Conservation (phyloP, 1,140 invertebrate genomes). For the Pogonomyrmex barbatus region DNA sequence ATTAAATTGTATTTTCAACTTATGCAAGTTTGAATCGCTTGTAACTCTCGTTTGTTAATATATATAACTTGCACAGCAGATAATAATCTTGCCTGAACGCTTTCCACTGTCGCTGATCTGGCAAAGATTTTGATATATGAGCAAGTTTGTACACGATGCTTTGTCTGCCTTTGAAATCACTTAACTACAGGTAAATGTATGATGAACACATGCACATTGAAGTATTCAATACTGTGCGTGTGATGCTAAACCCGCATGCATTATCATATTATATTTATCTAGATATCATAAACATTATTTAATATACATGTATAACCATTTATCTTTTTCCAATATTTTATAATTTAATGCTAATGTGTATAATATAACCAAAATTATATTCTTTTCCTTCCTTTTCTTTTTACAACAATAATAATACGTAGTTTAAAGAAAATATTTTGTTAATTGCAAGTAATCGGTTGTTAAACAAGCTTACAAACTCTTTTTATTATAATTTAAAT, state of each 20-base stretch:
- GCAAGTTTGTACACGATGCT: constrained; percentile 7
- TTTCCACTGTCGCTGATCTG: constrained; percentile 51
- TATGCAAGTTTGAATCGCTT: constrained; percentile 3
- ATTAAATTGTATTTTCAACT: not conserved
- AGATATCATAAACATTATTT: not conserved
- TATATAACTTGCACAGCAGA: constrained; percentile 60
- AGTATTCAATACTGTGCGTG: not conserved
- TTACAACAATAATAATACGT: not conserved
- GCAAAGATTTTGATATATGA: constrained; percentile 69
- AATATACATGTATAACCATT: not conserved
- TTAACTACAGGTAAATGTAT: constrained; percentile 49
- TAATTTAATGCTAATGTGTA: not conserved
- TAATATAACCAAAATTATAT: not conserved
- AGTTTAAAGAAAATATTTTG: not conserved
- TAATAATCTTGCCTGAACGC: constrained; percentile 67
- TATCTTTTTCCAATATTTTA: not conserved
- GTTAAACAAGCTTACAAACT: not conserved
- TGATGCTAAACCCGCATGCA: not conserved
- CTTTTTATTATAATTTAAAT: not conserved
- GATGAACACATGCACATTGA: not conserved
- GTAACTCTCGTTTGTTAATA: constrained; percentile 31
- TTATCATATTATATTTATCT: not conserved
- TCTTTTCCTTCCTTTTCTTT: not conserved
- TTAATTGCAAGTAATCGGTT: not conserved
- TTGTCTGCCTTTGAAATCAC: constrained; percentile 52